Conservation (phyloP, 2,113 vertebrate species). For the Paralichthys olivaceus region DNA sequence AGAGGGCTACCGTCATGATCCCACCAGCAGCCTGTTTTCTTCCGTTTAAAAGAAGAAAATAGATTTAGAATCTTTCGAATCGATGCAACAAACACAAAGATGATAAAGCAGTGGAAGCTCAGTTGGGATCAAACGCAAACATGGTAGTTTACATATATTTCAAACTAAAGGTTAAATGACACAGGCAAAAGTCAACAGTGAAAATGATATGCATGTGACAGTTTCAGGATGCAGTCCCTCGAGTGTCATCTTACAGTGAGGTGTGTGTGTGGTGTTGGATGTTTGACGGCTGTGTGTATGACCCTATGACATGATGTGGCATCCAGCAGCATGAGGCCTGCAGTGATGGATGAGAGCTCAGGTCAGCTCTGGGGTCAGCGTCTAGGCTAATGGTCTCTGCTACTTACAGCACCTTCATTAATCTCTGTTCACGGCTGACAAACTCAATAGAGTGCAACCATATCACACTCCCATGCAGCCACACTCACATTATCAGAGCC, state of each 20-base stretch:
- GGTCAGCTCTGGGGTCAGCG: constrained; percentile 20
- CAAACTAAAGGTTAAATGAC: constrained; percentile 4
- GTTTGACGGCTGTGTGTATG: constrained; percentile 6
- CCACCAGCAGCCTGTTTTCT: constrained; percentile 13
- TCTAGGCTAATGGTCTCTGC: background rate
- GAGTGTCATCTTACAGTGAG: constrained; percentile 23
- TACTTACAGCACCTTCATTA: constrained; percentile 8
- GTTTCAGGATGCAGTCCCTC: background rate
- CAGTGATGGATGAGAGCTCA: constrained; percentile 17
- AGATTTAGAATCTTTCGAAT: constrained; percentile 35
- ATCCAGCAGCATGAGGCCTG: constrained; percentile 37
- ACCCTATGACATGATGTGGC: constrained; percentile 21
- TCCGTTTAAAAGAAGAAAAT: constrained; percentile 37
- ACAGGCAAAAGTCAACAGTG: background rate
- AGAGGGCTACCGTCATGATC: constrained; percentile 11
- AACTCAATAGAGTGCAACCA: background rate
- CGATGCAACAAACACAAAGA: constrained; percentile 24
- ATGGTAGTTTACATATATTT: background rate
- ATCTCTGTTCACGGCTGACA: constrained; percentile 17
- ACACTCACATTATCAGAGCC: background rate
- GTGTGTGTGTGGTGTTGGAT: constrained; percentile 9
- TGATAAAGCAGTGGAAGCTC: background rate
- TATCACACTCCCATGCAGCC: constrained; percentile 12
- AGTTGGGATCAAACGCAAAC: constrained; percentile 21
- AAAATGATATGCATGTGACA: constrained; percentile 4